Evolutionary conservation across 2,113 vertebrate species (phyloP).

Genomic region (Spea multiplicata): DNA sequence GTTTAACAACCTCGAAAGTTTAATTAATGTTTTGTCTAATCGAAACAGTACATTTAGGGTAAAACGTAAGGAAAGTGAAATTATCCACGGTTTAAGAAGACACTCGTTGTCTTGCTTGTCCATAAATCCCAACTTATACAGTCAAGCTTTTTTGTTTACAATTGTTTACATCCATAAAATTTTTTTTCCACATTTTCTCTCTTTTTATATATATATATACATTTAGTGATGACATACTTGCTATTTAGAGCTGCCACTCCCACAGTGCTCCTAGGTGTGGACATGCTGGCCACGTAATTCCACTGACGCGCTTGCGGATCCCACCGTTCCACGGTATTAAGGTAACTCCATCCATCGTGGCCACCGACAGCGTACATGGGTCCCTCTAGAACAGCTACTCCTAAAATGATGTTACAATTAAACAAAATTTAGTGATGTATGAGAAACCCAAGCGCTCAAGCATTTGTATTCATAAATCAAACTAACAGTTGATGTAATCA

Average conservation of each 20-base stretch:
- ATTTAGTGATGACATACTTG: constrained; percentile 73
- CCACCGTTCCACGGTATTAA: constrained; percentile 96
- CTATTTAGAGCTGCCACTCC: constrained; percentile 91
- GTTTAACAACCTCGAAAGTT: too few relatives aligned
- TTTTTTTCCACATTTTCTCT: too few relatives aligned
- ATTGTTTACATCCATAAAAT: too few relatives aligned
- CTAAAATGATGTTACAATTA: constrained; percentile 59
- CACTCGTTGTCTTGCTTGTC: too few relatives aligned
- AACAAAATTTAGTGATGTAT: neutral
- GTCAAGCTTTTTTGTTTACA: too few relatives aligned
- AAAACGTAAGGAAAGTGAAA: too few relatives aligned
- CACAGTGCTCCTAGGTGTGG: constrained; percentile 90
- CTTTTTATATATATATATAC: too few relatives aligned
- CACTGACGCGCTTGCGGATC: constrained; percentile 93
- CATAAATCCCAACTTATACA: too few relatives aligned
- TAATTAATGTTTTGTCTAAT: too few relatives aligned
- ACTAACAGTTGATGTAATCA: constrained; percentile 4
- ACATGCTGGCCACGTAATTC: constrained; percentile 98
- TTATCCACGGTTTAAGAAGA: too few relatives aligned
- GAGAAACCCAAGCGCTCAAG: neutral
- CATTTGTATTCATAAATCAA: constrained; percentile 3
- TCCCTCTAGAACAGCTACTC: constrained; percentile 94
- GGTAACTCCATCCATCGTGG: constrained; percentile 97
- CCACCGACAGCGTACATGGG: constrained; percentile 98
- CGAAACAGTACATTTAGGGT: too few relatives aligned